Conservation (phyloP, 2,797 vertebrate species). For the Philypnodon macrostomus region DNA sequence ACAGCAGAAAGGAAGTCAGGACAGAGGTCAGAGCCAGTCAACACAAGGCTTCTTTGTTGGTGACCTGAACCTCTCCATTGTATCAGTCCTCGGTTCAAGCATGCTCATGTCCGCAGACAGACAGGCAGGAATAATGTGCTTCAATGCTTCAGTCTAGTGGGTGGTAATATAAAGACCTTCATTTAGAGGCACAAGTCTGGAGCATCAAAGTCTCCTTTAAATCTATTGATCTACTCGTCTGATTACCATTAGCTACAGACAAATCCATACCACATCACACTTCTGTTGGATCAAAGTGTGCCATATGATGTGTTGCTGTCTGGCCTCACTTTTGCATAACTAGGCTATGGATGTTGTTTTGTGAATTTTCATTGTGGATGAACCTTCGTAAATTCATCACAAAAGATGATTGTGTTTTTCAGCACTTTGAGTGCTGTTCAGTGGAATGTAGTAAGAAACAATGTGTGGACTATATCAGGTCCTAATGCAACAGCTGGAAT, state of each 20-base stretch:
- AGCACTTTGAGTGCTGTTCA: conserved; percentile 37
- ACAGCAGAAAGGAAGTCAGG: conserved; percentile 71
- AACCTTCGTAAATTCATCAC: too few relatives aligned
- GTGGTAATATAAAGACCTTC: conserved; percentile 64
- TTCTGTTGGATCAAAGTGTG: conserved; percentile 46
- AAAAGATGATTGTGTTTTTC: too few relatives aligned
- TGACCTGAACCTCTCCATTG: conserved; percentile 70
- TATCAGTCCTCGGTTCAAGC: conserved; percentile 56
- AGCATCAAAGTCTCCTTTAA: conserved; percentile 67
- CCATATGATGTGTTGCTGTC: conserved; percentile 8
- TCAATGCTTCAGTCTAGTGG: conserved; percentile 48
- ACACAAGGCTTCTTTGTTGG: conserved; percentile 87
- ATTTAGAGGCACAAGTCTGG: conserved; percentile 62
- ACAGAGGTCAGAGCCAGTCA: conserved; percentile 70
- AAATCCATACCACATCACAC: conserved; percentile 60
- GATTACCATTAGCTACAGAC: conserved; percentile 67
- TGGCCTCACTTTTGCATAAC: conserved; percentile 16
- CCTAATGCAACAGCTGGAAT: conserved; percentile 80
- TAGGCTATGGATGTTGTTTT: conserved; percentile 40
- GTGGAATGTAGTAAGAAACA: conserved; percentile 30
- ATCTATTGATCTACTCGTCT: conserved; percentile 64
- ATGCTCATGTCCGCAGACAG: conserved; percentile 34
- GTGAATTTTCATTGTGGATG: conserved; percentile 30
- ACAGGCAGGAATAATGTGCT: conserved; percentile 59
- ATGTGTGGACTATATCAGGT: conserved; percentile 67